A percentile compares a stretch with the other conserved stretches of the same genome.
These are phyloP conservation scores for Anthoscopus minutus DNA, from an alignment of 2,113 vertebrate species.

Conservation along the genomic window DNA sequence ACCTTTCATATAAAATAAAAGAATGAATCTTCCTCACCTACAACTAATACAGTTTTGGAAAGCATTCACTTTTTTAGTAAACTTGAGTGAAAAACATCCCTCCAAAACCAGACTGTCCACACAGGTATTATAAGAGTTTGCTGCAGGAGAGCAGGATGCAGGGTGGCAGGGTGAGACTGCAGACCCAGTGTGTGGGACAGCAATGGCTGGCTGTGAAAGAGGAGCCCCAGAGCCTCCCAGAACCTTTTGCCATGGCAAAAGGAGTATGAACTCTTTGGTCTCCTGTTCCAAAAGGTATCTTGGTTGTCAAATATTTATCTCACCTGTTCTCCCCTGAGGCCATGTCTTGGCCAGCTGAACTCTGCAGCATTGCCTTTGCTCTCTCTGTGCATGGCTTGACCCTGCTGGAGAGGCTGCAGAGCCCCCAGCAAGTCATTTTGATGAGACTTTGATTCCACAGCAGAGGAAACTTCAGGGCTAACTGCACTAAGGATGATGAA, in stretches of 20 bases:
- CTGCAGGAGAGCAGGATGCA: background rate
- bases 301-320: background rate
- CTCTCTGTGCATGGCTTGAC: background rate
- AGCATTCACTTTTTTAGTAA: background rate
- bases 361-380: rapidly evolving
- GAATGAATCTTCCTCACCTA: background rate
- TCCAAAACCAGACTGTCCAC: background rate
- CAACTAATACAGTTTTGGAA: background rate
- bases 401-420: background rate
- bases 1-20: background rate
- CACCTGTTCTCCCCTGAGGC: background rate
- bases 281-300: background rate
- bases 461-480: background rate
- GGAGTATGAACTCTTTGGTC: background rate
- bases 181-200: rapidly evolving
- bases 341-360: background rate
- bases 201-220: background rate
- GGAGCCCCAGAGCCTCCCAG: background rate
- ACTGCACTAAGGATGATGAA: background rate
- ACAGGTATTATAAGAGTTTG: background rate
- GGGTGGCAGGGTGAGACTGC: background rate
- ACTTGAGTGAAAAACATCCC: background rate
- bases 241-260: background rate
- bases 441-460: background rate
- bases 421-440: background rate